Evolutionary conservation across 2,113 vertebrate genomes (phyloP).

Genomic region (Thymallus thymallus): DNA sequence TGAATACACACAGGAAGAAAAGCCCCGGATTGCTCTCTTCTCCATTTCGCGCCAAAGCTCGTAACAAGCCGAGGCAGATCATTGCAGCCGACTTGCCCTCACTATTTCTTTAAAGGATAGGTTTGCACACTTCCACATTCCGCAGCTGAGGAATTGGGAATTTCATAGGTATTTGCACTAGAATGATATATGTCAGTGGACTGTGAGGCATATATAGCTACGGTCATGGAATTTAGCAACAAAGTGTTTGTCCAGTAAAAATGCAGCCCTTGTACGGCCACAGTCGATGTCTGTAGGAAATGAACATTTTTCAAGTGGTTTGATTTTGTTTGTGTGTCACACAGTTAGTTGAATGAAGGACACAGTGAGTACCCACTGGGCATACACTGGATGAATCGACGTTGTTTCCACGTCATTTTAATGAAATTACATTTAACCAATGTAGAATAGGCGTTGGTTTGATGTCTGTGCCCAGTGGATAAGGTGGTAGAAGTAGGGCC

Average conservation of each 20-base stretch:
- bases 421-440: not conserved
- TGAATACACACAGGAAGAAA: conserved; percentile 71
- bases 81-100: conserved; percentile 26
- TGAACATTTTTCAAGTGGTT: not conserved
- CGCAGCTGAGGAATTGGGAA: conserved; percentile 48
- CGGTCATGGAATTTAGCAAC: not conserved
- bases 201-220: conserved; percentile 14
- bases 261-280: not conserved
- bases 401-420: not conserved
- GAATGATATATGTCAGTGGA: conserved; percentile 57
- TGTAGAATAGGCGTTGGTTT: not conserved
- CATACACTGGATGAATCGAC: not conserved
- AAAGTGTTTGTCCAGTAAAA: not conserved
- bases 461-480: too few species aligned
- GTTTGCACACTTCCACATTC: conserved; percentile 67
- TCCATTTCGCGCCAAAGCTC: not conserved
- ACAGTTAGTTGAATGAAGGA: not conserved
- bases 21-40: conserved; percentile 12
- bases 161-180: conserved; percentile 54
- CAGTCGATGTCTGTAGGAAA: not conserved
- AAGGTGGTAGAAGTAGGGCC: too few species aligned
- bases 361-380: not conserved
- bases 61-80: conserved; percentile 77
- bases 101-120: conserved; percentile 54
- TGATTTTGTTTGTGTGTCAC: not conserved